Conservation (phyloP, 2,113 vertebrate species). For the Oplegnathus fasciatus region DNA sequence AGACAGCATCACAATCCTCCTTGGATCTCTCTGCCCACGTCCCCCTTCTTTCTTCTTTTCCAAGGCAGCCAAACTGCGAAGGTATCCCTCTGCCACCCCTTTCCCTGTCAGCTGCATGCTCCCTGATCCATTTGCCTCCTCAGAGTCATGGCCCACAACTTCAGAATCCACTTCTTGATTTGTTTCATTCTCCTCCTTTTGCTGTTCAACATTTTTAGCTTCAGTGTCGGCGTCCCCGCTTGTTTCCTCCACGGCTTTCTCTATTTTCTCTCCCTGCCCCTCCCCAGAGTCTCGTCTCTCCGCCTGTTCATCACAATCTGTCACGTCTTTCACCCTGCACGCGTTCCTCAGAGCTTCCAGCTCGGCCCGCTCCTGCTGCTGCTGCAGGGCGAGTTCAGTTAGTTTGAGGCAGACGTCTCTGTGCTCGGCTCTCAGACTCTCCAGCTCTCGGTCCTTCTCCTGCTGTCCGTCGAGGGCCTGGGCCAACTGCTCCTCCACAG, state of each 20-base stretch:
- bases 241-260: constrained; percentile 7
- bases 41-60: constrained; percentile 68
- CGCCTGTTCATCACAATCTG: background rate
- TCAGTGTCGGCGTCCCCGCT: background rate
- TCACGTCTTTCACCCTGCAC: constrained; percentile 8
- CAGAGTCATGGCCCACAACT: background rate
- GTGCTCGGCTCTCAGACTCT: constrained; percentile 69
- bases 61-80: constrained; percentile 68
- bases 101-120: constrained; percentile 54
- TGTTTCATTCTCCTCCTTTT: constrained; percentile 2
- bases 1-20: constrained; percentile 79
- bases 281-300: constrained; percentile 29
- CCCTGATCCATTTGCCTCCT: constrained; percentile 25
- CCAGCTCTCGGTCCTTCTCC: constrained; percentile 65
- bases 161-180: constrained; percentile 1
- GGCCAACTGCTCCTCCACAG: constrained; percentile 68
- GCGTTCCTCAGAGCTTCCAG: constrained; percentile 34
- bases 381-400: constrained; percentile 53
- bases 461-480: constrained; percentile 58
- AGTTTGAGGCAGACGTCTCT: constrained; percentile 63
- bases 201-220: constrained; percentile 19
- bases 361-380: constrained; percentile 52
- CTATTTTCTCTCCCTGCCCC: background rate
- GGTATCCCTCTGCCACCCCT: constrained; percentile 75
- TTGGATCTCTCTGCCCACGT: constrained; percentile 63